A percentile compares a stretch with the other conserved stretches of the same genome.
phyloP scores from a whole-genome alignment of 2,888 invertebrate species.

The Ophioninae sp. region DNA sequence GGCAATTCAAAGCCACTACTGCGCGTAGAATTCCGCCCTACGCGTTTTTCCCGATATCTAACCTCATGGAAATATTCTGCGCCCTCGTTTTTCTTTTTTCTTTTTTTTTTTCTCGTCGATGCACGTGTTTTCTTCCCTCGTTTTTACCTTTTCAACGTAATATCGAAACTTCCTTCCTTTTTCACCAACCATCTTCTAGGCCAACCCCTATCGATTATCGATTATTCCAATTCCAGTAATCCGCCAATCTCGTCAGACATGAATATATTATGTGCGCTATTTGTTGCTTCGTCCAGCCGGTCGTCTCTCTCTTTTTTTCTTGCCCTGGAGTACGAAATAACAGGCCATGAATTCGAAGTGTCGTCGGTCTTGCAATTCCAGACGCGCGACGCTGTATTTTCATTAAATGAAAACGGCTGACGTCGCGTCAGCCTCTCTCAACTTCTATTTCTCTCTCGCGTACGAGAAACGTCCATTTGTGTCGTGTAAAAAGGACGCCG shows the following conservation, averaged over 20 bases:
- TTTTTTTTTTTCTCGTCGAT: conserved; percentile 31
- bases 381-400: not conserved
- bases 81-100: conserved; percentile 43
- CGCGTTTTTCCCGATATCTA: conserved; percentile 10
- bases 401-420: conserved; percentile 1
- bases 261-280: conserved; percentile 30
- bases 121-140: conserved; percentile 1
- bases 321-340: not conserved
- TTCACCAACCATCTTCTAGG: not conserved
- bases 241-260: conserved; percentile 16
- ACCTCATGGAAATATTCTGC: not conserved
- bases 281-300: conserved; percentile 13
- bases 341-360: not conserved
- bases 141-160: not conserved
- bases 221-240: conserved; percentile 47
- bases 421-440: too few relatives aligned
- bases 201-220: conserved; percentile 45
- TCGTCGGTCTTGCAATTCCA: not conserved
- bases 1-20: conserved; percentile 59
- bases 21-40: conserved; percentile 56
- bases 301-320: not conserved
- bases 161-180: not conserved
- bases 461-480: conserved; percentile 19
- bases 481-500: not conserved
- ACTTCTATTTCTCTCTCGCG: conserved; percentile 32